Evolutionary conservation across 1,140 invertebrate genomes (phyloP), one percentile per base, ranked within the genome.

Genomic region (Campoletis sonorensis): DNA sequence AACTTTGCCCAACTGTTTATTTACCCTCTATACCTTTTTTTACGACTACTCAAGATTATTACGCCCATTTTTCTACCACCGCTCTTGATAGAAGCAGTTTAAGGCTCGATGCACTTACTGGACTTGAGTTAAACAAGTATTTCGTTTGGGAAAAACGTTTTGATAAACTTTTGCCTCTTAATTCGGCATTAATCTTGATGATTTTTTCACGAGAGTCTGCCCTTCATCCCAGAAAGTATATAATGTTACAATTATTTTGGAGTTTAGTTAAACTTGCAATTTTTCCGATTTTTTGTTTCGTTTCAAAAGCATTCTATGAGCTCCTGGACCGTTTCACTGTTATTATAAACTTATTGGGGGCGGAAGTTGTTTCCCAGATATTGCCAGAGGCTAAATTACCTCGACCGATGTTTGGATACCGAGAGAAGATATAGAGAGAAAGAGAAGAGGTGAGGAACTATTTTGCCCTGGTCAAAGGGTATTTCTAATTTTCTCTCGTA

Each of bases 1-100:
- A 61, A 85, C 61, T 82, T 84, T 37, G 10, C n/a, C 71, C 81
- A 73, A 54, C 70, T 82, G 83, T 83, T 87, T 85, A 83, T 83
- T 81, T 81, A 77, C 61, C 49, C 33, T 77, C 27, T 54, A 67
- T 49, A 49, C 26, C 73, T 58, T 40, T 54, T 64, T 79, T 71
- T 37, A n/a, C 40, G 40, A 45, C 5, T 45, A 13, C 40, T 45
- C 40, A 13, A 45, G 3, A 45, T 45, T 45, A 45, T 45, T 58
- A 58, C 54, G 18, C 18, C 54, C 21, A 58, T 58, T 58, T 58
- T 21, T 58, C 54, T n/a, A n/a, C 21, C 54, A 58, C 21, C 15
- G 21, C 54, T 45, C 8, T 45, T 13, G 40, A 45, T 10, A 45
- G 40, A 45, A 45, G 40, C 8, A 45, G 5, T 45, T 45, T 45